Evolutionary conservation across 2,888 invertebrate species (phyloP), one percentile per base, ranked within the genome.

Genomic region (Drosophila algonquin): DNA sequence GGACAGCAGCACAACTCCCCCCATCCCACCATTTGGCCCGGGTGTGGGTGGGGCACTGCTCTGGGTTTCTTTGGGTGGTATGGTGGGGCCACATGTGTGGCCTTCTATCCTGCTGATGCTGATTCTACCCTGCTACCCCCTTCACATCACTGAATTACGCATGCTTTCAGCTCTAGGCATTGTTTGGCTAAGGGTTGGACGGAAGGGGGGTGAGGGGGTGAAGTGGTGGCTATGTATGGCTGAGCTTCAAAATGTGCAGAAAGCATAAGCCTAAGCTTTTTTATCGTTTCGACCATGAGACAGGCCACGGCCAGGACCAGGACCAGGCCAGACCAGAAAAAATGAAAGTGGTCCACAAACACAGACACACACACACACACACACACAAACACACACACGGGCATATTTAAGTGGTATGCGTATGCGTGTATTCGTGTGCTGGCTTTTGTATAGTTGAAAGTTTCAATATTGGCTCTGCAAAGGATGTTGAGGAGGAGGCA

Each of bases 201-300:
- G 45, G 32, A 24, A 18, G 32, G 48, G 10, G 9, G 3, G n/a
- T n/a, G n/a, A n/a, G 51, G 9, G 16, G 45, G 14, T 51, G 46
- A 18, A 18, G 35, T 14, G 45, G 18, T 27, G 54, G 40, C 30
- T 8, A 30, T 30, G 30, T 30, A 8, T 30, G 47, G 63, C 47
- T 56, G 57, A 70, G 78, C 80, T 85, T 87, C 35, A 75, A 82
- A 84, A 77, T 82, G 88, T 84, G 88, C 79, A 75, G 79, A 85
- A 83, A 82, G 81, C 88, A 77, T 88, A 84, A 84, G 86, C 86
- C 81, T 85, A 82, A 85, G 88, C 88, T 88, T 83, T 85, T 86
- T 84, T 87, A 83, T 83, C 82, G 82, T 77, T 76, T 79, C 85
- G 85, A 74, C 80, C 83, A 85, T 79, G 80, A 84, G 80, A 67